Evolutionary conservation across 2,888 invertebrate genomes (phyloP).

Genomic region (Hirtodrosophila histrioides): DNA sequence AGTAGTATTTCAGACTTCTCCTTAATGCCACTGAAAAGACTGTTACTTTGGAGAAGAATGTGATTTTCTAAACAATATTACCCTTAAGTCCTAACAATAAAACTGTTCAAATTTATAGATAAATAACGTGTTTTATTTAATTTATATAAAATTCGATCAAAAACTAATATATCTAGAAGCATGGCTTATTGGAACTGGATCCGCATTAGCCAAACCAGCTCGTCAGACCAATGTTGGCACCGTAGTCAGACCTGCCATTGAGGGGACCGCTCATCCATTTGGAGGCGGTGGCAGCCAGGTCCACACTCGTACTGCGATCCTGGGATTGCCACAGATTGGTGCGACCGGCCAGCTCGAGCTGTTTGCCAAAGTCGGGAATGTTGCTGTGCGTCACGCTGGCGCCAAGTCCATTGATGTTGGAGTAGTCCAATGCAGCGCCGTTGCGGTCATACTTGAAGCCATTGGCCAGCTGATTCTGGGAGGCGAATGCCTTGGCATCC

Average conservation of each 20-base stretch:
- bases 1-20: no score
- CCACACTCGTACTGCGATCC: conserved; percentile 45
- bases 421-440: conserved; percentile 63
- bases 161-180: no score
- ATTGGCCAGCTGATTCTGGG: conserved; percentile 66
- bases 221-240: conserved; percentile 22
- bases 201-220: background rate
- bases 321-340: conserved; percentile 37
- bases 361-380: conserved; percentile 60
- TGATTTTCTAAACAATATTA: no score
- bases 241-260: conserved; percentile 35
- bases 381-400: conserved; percentile 64
- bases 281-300: conserved; percentile 41
- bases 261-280: conserved; percentile 49
- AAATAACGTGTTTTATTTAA: no score
- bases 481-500: conserved; percentile 66
- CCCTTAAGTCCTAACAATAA: no score
- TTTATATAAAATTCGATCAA: no score
- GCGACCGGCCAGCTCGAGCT: conserved; percentile 55
- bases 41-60: no score
- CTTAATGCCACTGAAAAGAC: no score
- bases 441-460: conserved; percentile 65
- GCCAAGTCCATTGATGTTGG: conserved; percentile 61
- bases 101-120: no score
- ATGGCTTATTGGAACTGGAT: background rate